These are phyloP conservation scores for Altica lythri DNA, from an alignment of 2,888 invertebrate genomes.

Conservation along the genomic window DNA sequence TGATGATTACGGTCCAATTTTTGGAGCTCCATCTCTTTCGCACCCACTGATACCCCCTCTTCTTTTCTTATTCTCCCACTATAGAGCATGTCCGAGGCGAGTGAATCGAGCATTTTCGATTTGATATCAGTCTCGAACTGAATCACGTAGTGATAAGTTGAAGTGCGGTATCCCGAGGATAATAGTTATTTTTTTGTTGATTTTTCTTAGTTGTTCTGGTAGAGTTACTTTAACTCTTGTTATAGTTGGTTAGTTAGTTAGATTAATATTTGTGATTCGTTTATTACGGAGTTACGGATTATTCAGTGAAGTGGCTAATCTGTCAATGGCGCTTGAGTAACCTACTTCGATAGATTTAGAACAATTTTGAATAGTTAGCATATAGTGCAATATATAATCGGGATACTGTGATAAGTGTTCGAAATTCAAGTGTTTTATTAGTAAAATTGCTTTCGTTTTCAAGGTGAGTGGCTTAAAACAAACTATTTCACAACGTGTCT, in stretches of 20 bases:
- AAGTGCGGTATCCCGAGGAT: constrained; percentile 14
- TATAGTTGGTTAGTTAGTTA: constrained; percentile 7
- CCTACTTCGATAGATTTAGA: constrained; percentile 25
- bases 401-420: constrained; percentile 16
- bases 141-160: constrained; percentile 24
- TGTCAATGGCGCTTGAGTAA: constrained; percentile 31
- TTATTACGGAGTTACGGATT: constrained; percentile 9
- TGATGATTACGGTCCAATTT: constrained; percentile 43
- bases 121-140: constrained; percentile 32
- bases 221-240: too few species aligned
- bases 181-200: constrained; percentile 7
- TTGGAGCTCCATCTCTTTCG: constrained; percentile 28
- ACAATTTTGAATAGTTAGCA: constrained; percentile 27
- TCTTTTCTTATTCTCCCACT: constrained; percentile 21
- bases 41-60: constrained; percentile 17
- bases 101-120: constrained; percentile 31
- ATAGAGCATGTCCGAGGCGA: constrained; percentile 33
- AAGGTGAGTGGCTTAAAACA: constrained; percentile 26
- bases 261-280: constrained; percentile 1
- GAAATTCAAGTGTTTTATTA: constrained; percentile 9
- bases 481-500: constrained; percentile 28
- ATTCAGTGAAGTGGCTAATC: constrained; percentile 19
- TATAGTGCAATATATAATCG: constrained; percentile 19
- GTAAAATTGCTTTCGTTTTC: constrained; percentile 12
- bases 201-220: constrained; percentile 13